These are phyloP conservation scores for Crypturellus undulatus DNA, from an alignment of 2,113 vertebrate genomes.

Conservation along the genomic window DNA sequence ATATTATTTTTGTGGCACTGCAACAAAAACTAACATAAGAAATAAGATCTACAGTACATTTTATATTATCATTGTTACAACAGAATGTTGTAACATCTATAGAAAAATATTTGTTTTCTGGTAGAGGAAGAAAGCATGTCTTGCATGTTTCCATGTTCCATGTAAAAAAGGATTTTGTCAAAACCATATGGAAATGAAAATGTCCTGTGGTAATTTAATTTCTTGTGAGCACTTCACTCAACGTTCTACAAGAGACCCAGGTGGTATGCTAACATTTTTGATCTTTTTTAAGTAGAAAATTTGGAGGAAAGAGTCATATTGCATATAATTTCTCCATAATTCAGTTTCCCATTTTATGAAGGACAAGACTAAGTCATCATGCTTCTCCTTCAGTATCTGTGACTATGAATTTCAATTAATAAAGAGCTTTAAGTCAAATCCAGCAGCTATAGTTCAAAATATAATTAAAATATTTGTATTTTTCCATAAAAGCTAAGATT, in stretches of 20 bases:
- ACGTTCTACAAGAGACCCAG: constrained; percentile 72
- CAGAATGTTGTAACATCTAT: constrained; percentile 19
- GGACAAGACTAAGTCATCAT: background rate
- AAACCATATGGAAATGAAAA: constrained; percentile 80
- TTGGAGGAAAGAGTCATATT: background rate
- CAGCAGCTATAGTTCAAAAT: constrained; percentile 1
- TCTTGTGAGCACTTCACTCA: constrained; percentile 77
- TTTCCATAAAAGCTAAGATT: background rate
- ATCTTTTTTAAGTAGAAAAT: constrained; percentile 61
- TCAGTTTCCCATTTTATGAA: constrained; percentile 4
- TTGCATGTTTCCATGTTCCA: constrained; percentile 26
- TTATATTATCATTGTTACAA: constrained; percentile 31
- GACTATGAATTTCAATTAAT: constrained; percentile 2
- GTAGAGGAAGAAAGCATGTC: constrained; percentile 7
- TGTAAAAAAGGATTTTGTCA: constrained; percentile 61
- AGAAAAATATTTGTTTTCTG: background rate
- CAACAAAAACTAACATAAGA: background rate
- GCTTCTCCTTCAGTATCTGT: constrained; percentile 29
- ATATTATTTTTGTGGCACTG: constrained; percentile 28
- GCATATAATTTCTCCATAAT: background rate
- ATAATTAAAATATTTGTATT: background rate
- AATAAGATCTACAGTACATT: constrained; percentile 18
- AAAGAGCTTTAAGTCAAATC: constrained; percentile 32
- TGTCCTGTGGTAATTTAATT: constrained; percentile 78
- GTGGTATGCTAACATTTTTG: constrained; percentile 69